These are phyloP conservation scores for Amblyraja radiata DNA, from an alignment of 2,797 vertebrate genomes.

Conservation along the genomic window DNA sequence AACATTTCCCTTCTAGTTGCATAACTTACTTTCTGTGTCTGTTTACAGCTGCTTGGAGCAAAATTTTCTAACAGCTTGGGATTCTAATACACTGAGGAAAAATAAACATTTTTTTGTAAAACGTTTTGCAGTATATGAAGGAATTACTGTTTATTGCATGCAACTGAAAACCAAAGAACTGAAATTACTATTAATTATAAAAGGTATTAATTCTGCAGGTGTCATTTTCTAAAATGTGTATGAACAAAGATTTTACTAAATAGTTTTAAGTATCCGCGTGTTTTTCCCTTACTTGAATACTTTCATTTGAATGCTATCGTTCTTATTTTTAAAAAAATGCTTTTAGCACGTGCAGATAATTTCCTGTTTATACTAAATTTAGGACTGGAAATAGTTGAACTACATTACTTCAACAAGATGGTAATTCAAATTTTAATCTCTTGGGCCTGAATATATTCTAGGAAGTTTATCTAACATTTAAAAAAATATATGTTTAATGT, in stretches of 20 bases:
- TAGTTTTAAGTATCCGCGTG: no score
- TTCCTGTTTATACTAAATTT: slow-evolving; percentile 66
- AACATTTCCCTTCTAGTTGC: neutral
- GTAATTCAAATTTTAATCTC: slow-evolving; percentile 19
- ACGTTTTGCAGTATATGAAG: slow-evolving; percentile 5
- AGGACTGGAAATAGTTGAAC: slow-evolving; percentile 49
- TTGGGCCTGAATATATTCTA: slow-evolving; percentile 7
- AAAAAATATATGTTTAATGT: neutral
- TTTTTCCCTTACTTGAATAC: no score
- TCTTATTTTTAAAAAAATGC: slow-evolving; percentile 29
- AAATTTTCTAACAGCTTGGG: neutral
- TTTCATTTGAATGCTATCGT: neutral
- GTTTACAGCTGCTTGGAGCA: neutral
- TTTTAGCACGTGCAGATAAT: slow-evolving; percentile 50
- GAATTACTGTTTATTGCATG: neutral
- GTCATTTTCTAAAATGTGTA: neutral
- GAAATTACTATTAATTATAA: neutral
- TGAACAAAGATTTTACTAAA: neutral
- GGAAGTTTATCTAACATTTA: neutral
- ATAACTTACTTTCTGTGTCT: neutral
- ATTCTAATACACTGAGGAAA: neutral
- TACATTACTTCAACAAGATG: slow-evolving; percentile 51
- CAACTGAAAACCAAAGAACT: neutral
- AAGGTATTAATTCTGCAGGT: neutral
- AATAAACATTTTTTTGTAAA: neutral